Evolutionary conservation across 2,113 vertebrate species (phyloP), one percentile per base, ranked within the genome.

Genomic region (Cinclus mexicanus): DNA sequence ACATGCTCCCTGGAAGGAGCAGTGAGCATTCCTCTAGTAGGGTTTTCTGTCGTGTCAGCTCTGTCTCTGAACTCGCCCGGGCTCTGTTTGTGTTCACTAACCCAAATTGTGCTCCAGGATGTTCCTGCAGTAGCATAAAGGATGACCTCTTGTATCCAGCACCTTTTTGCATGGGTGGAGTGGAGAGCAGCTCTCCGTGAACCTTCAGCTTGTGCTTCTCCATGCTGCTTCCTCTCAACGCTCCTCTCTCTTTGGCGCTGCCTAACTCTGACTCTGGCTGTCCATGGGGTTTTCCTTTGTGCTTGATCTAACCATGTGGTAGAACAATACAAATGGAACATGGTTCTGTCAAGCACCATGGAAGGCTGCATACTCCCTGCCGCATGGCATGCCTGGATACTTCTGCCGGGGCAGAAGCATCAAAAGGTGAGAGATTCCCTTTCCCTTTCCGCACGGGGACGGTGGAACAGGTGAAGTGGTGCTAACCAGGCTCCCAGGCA

Each of bases 271-370:
- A 98, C 98, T 98, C 98, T 98, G 97, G 97, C 98, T 98, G 92
- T 96, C 98, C 97, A 98, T 98, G 98, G 98, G 98, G 99, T 99
- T 99, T 99, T 99, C 99, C 99, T 99, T 99, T 99, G 99, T 99
- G 99, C 99, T 99, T 99, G 99, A 99, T 99, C 99, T 99, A 99
- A 99, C 99, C 99, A 99, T 99, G 99, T 99, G 99, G 99, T 99
- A 98, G 99, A 98, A 99, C 98, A 98, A 98, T 98, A 98, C 98
- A 99, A 99, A 98, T 98, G 98, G 99, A 99, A 99, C 99, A 99
- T 99, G 99, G 99, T 99, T 99, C 99, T 98, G 99, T 99, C 99
- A 99, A 99, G 99, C 99, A 99, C 99, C 99, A 99, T 99, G 99
- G 99, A 99, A 99, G 99, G 99, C 98, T 98, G 94, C 97, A 98